Conservation (phyloP, 1,140 invertebrate species). For the Proales similis region DNA sequence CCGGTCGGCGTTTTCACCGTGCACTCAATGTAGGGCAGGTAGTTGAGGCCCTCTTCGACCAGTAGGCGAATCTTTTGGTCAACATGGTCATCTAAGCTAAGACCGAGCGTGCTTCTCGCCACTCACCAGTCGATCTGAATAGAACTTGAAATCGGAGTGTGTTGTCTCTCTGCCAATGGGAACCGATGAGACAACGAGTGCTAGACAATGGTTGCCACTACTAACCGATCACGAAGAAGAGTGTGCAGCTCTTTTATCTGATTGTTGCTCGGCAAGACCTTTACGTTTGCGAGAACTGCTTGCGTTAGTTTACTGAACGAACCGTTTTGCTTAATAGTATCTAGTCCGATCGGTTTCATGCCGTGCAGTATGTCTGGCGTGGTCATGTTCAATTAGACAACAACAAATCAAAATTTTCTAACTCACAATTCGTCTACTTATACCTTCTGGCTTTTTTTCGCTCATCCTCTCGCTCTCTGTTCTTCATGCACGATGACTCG, state of each 20-base stretch:
- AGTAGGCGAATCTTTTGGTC: conserved; percentile 71
- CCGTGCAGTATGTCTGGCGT: too few relatives aligned
- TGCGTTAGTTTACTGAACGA: too few relatives aligned
- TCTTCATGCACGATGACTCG: too few relatives aligned
- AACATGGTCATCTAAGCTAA: not conserved
- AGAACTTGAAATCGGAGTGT: conserved; percentile 94
- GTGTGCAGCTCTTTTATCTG: conserved; percentile 37
- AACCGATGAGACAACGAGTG: not conserved
- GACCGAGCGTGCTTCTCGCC: not conserved
- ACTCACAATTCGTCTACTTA: too few relatives aligned
- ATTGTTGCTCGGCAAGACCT: conserved; percentile 22
- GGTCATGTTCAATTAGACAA: too few relatives aligned
- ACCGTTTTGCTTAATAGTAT: too few relatives aligned
- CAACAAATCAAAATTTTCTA: too few relatives aligned
- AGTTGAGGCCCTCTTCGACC: conserved; percentile 95
- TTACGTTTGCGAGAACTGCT: too few relatives aligned
- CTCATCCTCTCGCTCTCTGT: too few relatives aligned
- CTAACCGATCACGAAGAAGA: conserved; percentile 19
- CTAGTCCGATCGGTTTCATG: too few relatives aligned
- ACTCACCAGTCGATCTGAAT: conserved; percentile 77
- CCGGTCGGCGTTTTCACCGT: conserved; percentile 85
- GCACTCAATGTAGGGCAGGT: conserved; percentile 81
- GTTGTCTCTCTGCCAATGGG: conserved; percentile 69
- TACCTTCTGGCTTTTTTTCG: too few relatives aligned
- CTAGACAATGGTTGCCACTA: not conserved